These are phyloP conservation scores for Drosophila putrida DNA, from an alignment of 2,888 invertebrate species.

Conservation along the genomic window DNA sequence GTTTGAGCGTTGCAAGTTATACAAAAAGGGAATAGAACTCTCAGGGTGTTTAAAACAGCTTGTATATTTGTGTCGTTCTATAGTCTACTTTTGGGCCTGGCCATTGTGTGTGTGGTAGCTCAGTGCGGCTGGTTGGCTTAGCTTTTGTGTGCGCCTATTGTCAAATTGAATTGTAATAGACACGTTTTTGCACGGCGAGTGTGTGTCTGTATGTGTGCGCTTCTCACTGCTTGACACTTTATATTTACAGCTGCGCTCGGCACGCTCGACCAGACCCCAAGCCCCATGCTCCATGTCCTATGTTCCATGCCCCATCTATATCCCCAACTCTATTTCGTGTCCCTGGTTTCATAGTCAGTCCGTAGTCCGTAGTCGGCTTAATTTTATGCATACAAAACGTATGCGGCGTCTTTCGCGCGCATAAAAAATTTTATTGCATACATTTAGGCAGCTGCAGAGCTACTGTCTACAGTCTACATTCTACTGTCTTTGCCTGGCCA, in stretches of 20 bases:
- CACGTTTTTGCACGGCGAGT: conserved; percentile 68
- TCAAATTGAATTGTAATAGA: conserved; percentile 82
- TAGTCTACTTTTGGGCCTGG: conserved; percentile 62
- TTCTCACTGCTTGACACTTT: conserved; percentile 67
- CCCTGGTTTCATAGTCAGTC: conserved; percentile 35
- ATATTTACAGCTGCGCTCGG: conserved; percentile 76
- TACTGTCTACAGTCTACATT: conserved; percentile 33
- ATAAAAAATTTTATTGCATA: conserved; percentile 80
- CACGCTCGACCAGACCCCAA: conserved; percentile 66
- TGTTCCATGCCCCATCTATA: neutral
- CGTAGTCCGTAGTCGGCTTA: conserved; percentile 50
- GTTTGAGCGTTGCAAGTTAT: neutral
- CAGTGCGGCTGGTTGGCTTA: conserved; percentile 71
- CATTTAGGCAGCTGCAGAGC: conserved; percentile 68
- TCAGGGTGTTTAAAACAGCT: conserved; percentile 19
- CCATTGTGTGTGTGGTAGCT: conserved; percentile 49
- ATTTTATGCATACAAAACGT: conserved; percentile 77
- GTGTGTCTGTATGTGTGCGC: conserved; percentile 25
- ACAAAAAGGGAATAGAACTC: neutral
- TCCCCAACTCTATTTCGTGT: neutral
- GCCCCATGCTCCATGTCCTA: neutral
- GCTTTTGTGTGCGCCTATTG: conserved; percentile 81
- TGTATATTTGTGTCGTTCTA: conserved; percentile 37
- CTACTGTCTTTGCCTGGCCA: conserved; percentile 20
- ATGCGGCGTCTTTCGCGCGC: conserved; percentile 70